These are phyloP conservation scores for Stylophora pistillata DNA, from an alignment of 64 coral and sea anemone genomes.

Conservation along the genomic window DNA sequence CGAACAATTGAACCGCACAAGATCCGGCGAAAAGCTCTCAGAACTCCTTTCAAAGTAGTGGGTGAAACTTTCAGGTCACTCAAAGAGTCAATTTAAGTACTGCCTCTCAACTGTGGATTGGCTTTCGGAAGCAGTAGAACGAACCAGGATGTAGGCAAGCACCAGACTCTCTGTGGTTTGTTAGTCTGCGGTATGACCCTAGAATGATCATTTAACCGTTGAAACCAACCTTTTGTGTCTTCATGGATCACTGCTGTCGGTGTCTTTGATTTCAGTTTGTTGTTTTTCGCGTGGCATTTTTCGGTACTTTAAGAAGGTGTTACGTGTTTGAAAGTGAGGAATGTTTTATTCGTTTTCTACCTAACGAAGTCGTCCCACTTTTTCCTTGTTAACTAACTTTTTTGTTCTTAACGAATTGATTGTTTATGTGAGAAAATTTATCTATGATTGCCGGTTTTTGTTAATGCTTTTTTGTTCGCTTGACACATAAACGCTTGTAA, in stretches of 20 bases:
- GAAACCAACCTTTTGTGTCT: constrained; percentile 11
- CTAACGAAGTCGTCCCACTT: background rate
- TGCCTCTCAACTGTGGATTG: background rate
- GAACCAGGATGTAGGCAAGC: background rate
- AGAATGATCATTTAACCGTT: constrained; percentile 52
- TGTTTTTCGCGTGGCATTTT: constrained; percentile 11
- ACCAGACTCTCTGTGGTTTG: background rate
- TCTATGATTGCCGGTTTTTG: constrained; percentile 22
- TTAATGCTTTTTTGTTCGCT: background rate
- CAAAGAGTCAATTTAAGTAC: constrained; percentile 25
- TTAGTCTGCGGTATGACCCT: background rate
- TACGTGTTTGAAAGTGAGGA: background rate
- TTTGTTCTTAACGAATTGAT: constrained; percentile 1
- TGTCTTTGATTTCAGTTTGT: constrained; percentile 21
- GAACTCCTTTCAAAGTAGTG: constrained; percentile 12
- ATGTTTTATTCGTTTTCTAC: background rate
- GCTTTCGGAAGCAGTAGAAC: background rate
- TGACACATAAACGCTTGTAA: background rate
- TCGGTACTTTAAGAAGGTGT: background rate
- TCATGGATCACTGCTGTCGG: constrained; percentile 23
- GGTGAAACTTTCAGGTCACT: constrained; percentile 27
- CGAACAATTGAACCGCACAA: constrained; percentile 70
- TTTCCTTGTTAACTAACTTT: constrained; percentile 28
- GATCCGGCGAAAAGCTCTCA: constrained; percentile 48
- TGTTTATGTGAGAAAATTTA: constrained; percentile 7